A percentile compares a stretch with the other conserved stretches of the same genome.
Conservation (phyloP, 1,140 invertebrate genomes). For the Eriosoma lanigerum region DNA sequence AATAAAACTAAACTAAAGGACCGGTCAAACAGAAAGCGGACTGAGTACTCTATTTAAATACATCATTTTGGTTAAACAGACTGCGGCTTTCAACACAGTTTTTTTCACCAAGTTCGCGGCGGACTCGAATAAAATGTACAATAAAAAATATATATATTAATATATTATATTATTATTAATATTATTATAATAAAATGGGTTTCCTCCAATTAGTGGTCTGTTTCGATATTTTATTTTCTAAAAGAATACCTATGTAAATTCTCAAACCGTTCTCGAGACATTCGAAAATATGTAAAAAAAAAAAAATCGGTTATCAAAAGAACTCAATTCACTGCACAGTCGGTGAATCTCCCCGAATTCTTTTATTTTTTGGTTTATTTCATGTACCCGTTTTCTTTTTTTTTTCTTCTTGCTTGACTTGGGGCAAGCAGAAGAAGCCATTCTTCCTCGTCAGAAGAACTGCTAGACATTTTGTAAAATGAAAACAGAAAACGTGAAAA, state of each 20-base stretch:
- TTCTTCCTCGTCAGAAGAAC: not conserved
- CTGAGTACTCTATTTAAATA: not conserved
- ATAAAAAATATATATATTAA: no score
- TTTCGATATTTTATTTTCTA: slow-evolving; percentile 24
- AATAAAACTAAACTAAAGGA: not conserved
- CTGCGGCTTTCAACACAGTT: not conserved
- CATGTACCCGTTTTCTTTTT: slow-evolving; percentile 3
- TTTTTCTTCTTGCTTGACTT: slow-evolving; percentile 28
- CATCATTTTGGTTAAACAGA: slow-evolving; percentile 14
- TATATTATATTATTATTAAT: no score
- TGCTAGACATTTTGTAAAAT: slow-evolving; percentile 12
- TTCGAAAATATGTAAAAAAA: slow-evolving; percentile 24
- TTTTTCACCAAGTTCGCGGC: slow-evolving; percentile 20
- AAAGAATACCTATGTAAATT: slow-evolving; percentile 17
- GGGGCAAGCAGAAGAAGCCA: not conserved
- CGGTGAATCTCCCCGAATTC: slow-evolving; percentile 8
- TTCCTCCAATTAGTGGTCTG: not conserved
- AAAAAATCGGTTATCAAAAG: not conserved
- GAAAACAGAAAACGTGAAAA: slow-evolving; percentile 1
- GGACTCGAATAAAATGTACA: slow-evolving; percentile 11
- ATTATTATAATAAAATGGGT: not conserved
- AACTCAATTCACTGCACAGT: slow-evolving; percentile 14
- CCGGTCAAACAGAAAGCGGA: slow-evolving; percentile 8
- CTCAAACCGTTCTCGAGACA: not conserved
- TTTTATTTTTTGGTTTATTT: slow-evolving; percentile 21